A percentile compares a stretch with the other conserved stretches of the same genome.
These are phyloP conservation scores for Hesperia comma DNA, from an alignment of 2,888 invertebrate species.

Conservation along the genomic window DNA sequence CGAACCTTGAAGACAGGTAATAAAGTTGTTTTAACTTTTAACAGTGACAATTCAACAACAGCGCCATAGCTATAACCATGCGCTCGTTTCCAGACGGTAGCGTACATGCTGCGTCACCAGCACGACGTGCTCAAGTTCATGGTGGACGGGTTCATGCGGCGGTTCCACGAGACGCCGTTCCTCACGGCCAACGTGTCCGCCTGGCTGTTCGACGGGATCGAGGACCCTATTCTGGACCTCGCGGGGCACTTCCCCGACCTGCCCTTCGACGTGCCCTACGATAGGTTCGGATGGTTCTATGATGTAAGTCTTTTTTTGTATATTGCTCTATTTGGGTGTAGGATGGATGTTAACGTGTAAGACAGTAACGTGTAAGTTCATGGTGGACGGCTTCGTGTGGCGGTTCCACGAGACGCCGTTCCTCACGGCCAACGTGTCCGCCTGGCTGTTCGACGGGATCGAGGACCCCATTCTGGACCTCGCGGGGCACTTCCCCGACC, in stretches of 20 bases:
- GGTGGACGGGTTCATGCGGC: constrained; percentile 82
- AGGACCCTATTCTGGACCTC: constrained; percentile 87
- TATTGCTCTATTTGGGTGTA: not conserved
- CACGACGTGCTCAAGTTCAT: constrained; percentile 58
- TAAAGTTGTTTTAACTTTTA: too few relatives aligned
- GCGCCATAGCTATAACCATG: too few relatives aligned
- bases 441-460: constrained; percentile 92
- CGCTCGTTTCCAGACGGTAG: constrained; percentile 85
- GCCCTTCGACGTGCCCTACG: constrained; percentile 85
- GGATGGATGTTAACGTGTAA: constrained; percentile 50
- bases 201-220: constrained; percentile 92
- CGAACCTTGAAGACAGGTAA: too few relatives aligned
- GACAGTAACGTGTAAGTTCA: constrained; percentile 85
- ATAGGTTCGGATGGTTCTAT: constrained; percentile 94
- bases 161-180: constrained; percentile 79
- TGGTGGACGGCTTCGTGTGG: constrained; percentile 83
- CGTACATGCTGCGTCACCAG: constrained; percentile 82
- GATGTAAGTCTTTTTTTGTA: too few relatives aligned
- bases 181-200: constrained; percentile 86
- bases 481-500: constrained; percentile 77
- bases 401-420: constrained; percentile 79
- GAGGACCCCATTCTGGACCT: constrained; percentile 87
- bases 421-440: constrained; percentile 85
- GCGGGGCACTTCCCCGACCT: constrained; percentile 80
- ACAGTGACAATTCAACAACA: too few relatives aligned